Conservation (phyloP, 1,140 invertebrate species). For the Scaptomyza graminum region DNA sequence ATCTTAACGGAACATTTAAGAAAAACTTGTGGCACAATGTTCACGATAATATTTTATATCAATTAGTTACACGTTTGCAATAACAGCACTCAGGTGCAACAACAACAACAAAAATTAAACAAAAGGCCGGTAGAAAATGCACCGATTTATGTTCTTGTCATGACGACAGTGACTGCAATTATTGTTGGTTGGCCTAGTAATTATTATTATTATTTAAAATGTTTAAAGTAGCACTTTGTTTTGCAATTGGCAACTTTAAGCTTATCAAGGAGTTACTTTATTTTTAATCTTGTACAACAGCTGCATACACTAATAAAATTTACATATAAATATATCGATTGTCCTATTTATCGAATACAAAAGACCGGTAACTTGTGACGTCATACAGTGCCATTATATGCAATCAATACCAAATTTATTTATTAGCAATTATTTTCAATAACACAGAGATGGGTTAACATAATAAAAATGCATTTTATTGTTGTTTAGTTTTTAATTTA, state of each 20-base stretch:
- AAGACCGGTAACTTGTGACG: neutral
- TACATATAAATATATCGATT: neutral
- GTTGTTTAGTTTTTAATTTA: neutral
- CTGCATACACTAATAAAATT: slow-evolving; percentile 15
- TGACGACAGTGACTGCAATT: neutral
- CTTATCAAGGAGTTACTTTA: slow-evolving; percentile 11
- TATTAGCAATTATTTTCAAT: too few relatives aligned
- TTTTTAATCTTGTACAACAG: slow-evolving; percentile 26
- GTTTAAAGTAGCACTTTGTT: slow-evolving; percentile 18
- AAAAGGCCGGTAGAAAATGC: slow-evolving; percentile 45
- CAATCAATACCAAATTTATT: neutral
- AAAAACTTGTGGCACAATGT: slow-evolving; percentile 6
- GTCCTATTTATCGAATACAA: neutral
- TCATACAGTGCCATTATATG: neutral
- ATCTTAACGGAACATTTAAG: slow-evolving; percentile 33
- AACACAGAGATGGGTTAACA: too few relatives aligned
- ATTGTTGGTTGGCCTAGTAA: neutral
- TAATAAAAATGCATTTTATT: too few relatives aligned
- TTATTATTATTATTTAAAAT: slow-evolving; percentile 1
- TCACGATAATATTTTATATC: slow-evolving; percentile 8
- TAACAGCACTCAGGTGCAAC: neutral
- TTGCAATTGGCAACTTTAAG: slow-evolving; percentile 15
- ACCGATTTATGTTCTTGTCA: slow-evolving; percentile 23
- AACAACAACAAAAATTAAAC: neutral
- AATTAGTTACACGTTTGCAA: slow-evolving; percentile 40